Conservation (phyloP, 2,888 invertebrate genomes). For the Nomada flava region DNA sequence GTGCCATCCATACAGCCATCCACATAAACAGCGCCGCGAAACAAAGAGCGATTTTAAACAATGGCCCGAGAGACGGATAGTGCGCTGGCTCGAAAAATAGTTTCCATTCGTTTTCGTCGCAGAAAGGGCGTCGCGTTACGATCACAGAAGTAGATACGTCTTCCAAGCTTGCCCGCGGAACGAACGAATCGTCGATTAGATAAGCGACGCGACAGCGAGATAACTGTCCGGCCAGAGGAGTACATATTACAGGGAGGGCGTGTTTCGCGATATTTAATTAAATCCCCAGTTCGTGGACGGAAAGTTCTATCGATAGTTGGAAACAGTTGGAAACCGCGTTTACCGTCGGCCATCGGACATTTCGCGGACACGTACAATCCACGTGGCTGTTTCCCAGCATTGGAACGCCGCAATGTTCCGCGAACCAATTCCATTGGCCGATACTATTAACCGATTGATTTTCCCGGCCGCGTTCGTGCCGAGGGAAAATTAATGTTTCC, state of each 20-base stretch:
- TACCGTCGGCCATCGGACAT: constrained; percentile 65
- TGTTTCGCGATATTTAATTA: constrained; percentile 77
- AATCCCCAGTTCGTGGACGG: constrained; percentile 68
- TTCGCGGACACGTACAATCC: constrained; percentile 61
- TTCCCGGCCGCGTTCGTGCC: constrained; percentile 9
- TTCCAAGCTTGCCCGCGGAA: neutral
- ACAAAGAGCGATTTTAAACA: neutral
- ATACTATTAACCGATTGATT: constrained; percentile 51
- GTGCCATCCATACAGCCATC: too few relatives aligned
- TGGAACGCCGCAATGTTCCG: constrained; percentile 54
- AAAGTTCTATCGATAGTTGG: constrained; percentile 77
- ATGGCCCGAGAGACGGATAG: neutral
- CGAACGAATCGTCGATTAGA: neutral
- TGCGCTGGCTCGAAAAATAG: neutral
- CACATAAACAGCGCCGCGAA: neutral
- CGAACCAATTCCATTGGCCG: constrained; percentile 42
- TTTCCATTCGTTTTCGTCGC: neutral
- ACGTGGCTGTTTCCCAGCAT: constrained; percentile 57
- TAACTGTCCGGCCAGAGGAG: constrained; percentile 9
- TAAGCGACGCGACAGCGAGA: neutral
- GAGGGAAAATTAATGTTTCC: constrained; percentile 18
- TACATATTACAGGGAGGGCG: constrained; percentile 43
- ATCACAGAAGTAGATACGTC: neutral
- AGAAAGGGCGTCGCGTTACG: neutral
- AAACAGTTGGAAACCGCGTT: constrained; percentile 71